Conservation (phyloP, 1,140 invertebrate species). For the Trialeurodes vaporariorum region DNA sequence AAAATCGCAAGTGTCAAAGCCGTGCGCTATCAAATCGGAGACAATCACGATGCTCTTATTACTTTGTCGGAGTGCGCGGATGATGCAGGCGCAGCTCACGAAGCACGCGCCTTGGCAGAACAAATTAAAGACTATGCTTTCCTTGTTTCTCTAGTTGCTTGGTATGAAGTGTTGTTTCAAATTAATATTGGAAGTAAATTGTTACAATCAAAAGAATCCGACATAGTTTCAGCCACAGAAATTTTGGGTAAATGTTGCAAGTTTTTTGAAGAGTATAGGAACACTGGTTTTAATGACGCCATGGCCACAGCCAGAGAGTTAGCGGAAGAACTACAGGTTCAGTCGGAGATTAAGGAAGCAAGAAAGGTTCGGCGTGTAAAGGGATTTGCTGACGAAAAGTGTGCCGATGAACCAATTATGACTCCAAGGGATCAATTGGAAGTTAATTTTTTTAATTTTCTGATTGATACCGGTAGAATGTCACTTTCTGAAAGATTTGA, state of each 20-base stretch:
- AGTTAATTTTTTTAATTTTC: no score
- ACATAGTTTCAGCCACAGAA: no score
- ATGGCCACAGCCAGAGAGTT: neutral
- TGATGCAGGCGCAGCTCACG: constrained; percentile 24
- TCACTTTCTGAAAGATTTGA: no score
- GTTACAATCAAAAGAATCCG: no score
- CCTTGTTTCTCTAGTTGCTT: constrained; percentile 26
- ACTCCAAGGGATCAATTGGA: no score
- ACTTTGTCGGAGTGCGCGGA: constrained; percentile 22
- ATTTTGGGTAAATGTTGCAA: neutral
- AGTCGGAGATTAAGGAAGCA: no score
- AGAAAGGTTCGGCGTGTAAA: no score
- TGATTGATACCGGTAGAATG: no score
- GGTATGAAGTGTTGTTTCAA: constrained; percentile 28
- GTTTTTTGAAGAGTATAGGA: neutral
- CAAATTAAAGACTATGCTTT: constrained; percentile 22
- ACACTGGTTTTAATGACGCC: neutral
- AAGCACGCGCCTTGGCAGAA: constrained; percentile 18
- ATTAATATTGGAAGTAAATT: constrained; percentile 28
- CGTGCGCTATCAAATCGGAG: constrained; percentile 14
- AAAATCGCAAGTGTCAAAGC: constrained; percentile 4
- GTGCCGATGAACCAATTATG: no score
- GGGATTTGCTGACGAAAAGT: no score
- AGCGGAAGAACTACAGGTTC: neutral
- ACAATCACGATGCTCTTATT: constrained; percentile 17